A percentile compares a stretch with the other conserved stretches of the same genome.
These are phyloP conservation scores for Turdus rufiventris DNA, from an alignment of 2,113 vertebrate genomes.

Conservation along the genomic window DNA sequence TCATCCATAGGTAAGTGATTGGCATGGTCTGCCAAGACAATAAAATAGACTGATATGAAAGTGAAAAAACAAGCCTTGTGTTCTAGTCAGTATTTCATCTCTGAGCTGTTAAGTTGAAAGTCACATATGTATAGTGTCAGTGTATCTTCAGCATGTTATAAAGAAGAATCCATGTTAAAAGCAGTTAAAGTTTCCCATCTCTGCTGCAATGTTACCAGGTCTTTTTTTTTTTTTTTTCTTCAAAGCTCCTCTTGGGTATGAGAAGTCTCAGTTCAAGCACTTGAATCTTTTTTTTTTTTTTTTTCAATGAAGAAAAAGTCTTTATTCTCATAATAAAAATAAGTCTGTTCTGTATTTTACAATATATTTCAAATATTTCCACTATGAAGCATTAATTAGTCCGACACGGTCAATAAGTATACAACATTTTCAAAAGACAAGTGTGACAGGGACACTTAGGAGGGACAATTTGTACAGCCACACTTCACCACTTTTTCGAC, in stretches of 20 bases:
- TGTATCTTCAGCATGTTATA: slow-evolving; percentile 50
- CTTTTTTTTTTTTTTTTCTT: slow-evolving; percentile 40
- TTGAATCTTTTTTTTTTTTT: slow-evolving; percentile 55
- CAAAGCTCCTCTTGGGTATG: slow-evolving; percentile 57
- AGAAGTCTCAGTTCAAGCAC: slow-evolving; percentile 74
- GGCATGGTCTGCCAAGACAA: slow-evolving; percentile 7
- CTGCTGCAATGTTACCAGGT: slow-evolving; percentile 36
- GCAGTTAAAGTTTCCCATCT: slow-evolving; percentile 37
- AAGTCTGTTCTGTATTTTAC: slow-evolving; percentile 99
- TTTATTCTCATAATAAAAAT: slow-evolving; percentile 99
- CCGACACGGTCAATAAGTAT: slow-evolving; percentile 80
- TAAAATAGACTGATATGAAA: not conserved
- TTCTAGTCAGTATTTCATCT: not conserved
- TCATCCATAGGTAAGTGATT: slow-evolving; percentile 31
- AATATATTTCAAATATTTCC: slow-evolving; percentile 98
- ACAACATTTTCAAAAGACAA: slow-evolving; percentile 59
- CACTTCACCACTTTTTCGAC: slow-evolving; percentile 98
- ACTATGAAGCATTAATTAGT: slow-evolving; percentile 91
- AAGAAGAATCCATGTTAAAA: slow-evolving; percentile 45
- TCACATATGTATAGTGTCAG: slow-evolving; percentile 37
- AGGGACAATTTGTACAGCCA: slow-evolving; percentile 89
- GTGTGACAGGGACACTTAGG: slow-evolving; percentile 71
- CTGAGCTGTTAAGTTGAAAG: not conserved
- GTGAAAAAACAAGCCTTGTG: not conserved
- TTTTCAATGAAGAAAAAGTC: slow-evolving; percentile 81